phyloP scores from a whole-genome alignment of 1,140 invertebrate genomes.

The Sitobion miscanthi region DNA sequence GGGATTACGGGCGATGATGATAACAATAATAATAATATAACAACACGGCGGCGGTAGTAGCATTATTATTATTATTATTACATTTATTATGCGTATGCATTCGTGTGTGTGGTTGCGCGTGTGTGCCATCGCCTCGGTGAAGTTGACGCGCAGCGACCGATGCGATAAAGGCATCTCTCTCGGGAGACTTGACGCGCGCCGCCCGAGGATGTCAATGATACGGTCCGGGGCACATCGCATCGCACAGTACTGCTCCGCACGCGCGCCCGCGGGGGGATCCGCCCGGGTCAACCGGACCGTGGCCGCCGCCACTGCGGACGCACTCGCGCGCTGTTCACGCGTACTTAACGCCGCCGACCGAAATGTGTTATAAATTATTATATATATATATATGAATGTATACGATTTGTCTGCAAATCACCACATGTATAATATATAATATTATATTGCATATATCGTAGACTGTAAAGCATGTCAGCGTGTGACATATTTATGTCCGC shows the following conservation, averaged over 20 bases:
- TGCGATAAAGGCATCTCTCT: conserved; percentile 38
- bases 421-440: background rate
- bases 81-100: background rate
- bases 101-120: background rate
- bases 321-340: conserved; percentile 45
- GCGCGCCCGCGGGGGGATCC: background rate
- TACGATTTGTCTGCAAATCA: background rate
- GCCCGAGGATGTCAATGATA: conserved; percentile 45
- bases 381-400: background rate
- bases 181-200: background rate
- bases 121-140: background rate
- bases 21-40: background rate
- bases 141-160: conserved; percentile 25
- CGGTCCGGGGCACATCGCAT: conserved; percentile 32
- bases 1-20: conserved; percentile 39
- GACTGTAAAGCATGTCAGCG: background rate
- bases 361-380: background rate
- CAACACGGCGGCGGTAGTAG: background rate
- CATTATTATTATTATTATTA: too few relatives aligned
- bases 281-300: conserved; percentile 50
- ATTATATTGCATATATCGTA: background rate
- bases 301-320: conserved; percentile 14
- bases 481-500: background rate
- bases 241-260: background rate
- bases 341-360: conserved; percentile 27